These are phyloP conservation scores for Drosophila subpulchrella DNA, from an alignment of 1,140 invertebrate species.

Conservation along the genomic window DNA sequence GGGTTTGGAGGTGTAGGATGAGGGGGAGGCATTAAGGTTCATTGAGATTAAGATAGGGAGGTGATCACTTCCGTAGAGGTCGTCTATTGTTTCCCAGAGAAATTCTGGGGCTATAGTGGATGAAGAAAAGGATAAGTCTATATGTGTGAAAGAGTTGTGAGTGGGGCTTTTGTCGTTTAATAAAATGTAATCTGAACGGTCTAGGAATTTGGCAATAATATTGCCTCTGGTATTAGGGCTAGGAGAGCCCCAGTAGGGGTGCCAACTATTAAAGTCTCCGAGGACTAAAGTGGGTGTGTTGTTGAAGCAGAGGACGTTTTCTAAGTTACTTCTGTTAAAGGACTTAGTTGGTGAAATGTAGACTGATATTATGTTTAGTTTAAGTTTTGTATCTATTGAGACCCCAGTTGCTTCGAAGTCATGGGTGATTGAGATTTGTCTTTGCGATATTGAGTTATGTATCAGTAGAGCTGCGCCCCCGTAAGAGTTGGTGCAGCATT, in stretches of 20 bases:
- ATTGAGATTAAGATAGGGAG: no score
- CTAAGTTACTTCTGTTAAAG: neutral
- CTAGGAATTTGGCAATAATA: constrained; percentile 2
- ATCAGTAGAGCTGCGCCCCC: neutral
- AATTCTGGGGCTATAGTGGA: neutral
- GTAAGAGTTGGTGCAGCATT: constrained; percentile 1
- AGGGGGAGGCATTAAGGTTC: no score
- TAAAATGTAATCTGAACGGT: constrained; percentile 1
- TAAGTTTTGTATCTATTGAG: neutral
- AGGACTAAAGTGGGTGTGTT: constrained; percentile 1
- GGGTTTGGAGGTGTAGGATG: no score
- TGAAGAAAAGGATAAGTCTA: neutral
- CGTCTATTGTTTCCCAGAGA: no score
- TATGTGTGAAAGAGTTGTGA: neutral
- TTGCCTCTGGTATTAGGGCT: constrained; percentile 1
- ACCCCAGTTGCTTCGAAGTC: neutral
- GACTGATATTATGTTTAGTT: neutral
- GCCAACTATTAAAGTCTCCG: neutral
- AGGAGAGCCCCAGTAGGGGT: neutral
- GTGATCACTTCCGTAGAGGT: no score
- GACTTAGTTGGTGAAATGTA: neutral
- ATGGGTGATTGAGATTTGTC: constrained; percentile 1
- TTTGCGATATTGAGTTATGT: neutral
- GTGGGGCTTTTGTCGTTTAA: constrained; percentile 1
- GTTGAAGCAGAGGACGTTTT: neutral